phyloP scores from a whole-genome alignment of 2,888 invertebrate species.

The Harpalus rubripes region DNA sequence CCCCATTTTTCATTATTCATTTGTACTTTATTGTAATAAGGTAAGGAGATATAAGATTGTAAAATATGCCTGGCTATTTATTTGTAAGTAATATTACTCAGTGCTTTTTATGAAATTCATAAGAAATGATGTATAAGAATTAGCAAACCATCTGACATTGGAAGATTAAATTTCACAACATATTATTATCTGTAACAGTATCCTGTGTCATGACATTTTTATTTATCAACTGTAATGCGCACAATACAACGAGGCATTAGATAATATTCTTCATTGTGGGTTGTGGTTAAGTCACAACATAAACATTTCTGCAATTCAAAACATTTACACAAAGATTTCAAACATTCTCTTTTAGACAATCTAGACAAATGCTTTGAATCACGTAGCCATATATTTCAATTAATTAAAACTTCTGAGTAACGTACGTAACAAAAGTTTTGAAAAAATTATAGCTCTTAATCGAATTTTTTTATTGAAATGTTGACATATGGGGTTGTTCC shows the following conservation, averaged over 20 bases:
- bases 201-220: conserved; percentile 14
- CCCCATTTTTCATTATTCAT: too few relatives aligned
- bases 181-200: conserved; percentile 6
- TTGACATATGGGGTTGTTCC: too few relatives aligned
- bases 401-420: neutral
- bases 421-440: too few relatives aligned
- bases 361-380: neutral
- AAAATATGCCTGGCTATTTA: too few relatives aligned
- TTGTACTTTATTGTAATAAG: too few relatives aligned
- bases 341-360: conserved; percentile 12
- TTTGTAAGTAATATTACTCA: neutral
- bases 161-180: conserved; percentile 4
- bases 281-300: neutral
- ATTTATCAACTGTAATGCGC: conserved; percentile 15
- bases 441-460: too few relatives aligned
- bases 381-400: conserved; percentile 9
- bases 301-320: neutral
- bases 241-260: neutral
- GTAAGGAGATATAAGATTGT: too few relatives aligned
- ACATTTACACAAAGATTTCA: neutral
- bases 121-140: neutral
- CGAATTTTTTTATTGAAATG: too few relatives aligned
- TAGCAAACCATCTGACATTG: neutral
- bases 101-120: neutral
- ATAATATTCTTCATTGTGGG: conserved; percentile 29